Evolutionary conservation across 64 coral and sea anemone species (phyloP).

Genomic region (Stichodactyla helianthus): DNA sequence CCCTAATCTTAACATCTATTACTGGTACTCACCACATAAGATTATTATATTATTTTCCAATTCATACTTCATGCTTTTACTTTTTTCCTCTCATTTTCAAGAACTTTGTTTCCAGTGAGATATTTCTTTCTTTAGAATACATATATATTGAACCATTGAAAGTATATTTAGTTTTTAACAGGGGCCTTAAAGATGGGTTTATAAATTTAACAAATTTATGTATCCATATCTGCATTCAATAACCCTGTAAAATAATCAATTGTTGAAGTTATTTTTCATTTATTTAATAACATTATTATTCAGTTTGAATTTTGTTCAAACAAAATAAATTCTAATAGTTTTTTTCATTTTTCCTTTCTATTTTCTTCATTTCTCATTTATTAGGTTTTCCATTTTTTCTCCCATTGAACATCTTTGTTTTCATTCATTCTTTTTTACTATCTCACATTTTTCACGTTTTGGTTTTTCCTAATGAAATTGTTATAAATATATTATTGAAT

Average conservation of each 20-base stretch:
- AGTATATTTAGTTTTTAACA: background rate
- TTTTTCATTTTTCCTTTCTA: constrained; percentile 6
- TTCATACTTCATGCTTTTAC: background rate
- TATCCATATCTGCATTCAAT: background rate
- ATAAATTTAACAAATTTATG: background rate
- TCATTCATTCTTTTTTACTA: background rate
- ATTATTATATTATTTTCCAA: background rate
- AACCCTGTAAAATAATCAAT: background rate
- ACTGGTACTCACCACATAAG: background rate
- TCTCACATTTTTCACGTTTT: background rate
- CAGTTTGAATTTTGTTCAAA: background rate
- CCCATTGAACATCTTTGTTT: background rate
- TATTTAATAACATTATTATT: constrained; percentile 6
- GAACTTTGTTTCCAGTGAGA: background rate
- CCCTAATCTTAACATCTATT: no score
- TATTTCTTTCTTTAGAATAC: background rate
- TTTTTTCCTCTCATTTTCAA: background rate
- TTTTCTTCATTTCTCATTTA: constrained; percentile 10
- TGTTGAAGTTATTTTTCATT: background rate
- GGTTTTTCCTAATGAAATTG: background rate
- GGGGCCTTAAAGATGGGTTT: background rate
- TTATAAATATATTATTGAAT: constrained; percentile 1
- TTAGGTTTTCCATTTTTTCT: background rate
- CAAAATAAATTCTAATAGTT: background rate
- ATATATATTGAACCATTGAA: background rate